Percentiles rank a stretch among this genome's conserved stretches.
phyloP scores from a whole-genome alignment of 2,888 invertebrate species.

The Agrotis clavis region DNA sequence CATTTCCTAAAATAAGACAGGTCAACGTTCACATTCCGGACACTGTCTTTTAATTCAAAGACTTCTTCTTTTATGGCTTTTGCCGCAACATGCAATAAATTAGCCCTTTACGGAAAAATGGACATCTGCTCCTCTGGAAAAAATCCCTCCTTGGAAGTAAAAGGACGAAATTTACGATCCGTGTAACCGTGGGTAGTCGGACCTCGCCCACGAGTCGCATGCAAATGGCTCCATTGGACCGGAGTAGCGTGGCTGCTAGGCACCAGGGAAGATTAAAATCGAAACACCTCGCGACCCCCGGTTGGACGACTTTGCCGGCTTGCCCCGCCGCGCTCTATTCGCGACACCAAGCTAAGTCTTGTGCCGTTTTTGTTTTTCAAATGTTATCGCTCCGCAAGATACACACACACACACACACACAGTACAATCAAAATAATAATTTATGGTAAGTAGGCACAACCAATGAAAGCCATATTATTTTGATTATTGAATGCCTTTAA shows the following conservation, averaged over 20 bases:
- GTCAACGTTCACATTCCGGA: slow-evolving; percentile 80
- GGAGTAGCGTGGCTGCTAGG: slow-evolving; percentile 78
- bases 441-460: no score
- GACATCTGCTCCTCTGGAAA: slow-evolving; percentile 87
- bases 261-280: slow-evolving; percentile 81
- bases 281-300: slow-evolving; percentile 79
- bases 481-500: slow-evolving; percentile 8
- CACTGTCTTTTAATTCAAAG: slow-evolving; percentile 83
- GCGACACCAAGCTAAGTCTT: slow-evolving; percentile 24
- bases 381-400: neutral
- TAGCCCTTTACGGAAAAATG: slow-evolving; percentile 87
- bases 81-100: slow-evolving; percentile 87
- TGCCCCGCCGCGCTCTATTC: slow-evolving; percentile 5
- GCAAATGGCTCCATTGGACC: slow-evolving; percentile 88
- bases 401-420: no score
- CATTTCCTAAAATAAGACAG: slow-evolving; percentile 69
- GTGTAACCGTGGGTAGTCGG: slow-evolving; percentile 88
- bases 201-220: slow-evolving; percentile 88
- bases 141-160: slow-evolving; percentile 87
- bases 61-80: slow-evolving; percentile 82
- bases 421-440: no score
- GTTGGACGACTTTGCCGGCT: slow-evolving; percentile 26
- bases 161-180: slow-evolving; percentile 90
- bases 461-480: neutral
- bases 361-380: slow-evolving; percentile 13